Base-by-base conservation (phyloP, 2,113 vertebrate genomes). In the Rhinopithecus roxellana region DNA sequence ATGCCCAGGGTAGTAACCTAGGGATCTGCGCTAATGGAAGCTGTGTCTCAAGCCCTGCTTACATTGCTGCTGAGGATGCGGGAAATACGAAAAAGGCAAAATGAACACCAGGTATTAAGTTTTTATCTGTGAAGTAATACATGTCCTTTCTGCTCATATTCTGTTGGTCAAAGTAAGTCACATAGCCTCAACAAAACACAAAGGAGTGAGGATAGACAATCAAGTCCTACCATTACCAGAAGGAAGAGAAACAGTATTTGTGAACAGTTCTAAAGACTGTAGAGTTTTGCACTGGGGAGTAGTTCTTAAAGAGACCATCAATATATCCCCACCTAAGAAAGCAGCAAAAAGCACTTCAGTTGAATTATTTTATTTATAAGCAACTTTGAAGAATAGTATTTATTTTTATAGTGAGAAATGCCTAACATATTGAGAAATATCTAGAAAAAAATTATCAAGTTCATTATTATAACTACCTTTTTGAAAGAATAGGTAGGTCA, bases 321-420 rank as follows among this genome's bases (percentile, higher is more conserved):
- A 6, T 38, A 22, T 52, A 86, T 48, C 5, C 4, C 32, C 10
- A 80, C 6, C 48, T 84, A n/a, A 92, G 45, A 52, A 67, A 50
- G 55, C 9, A 85, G 27, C 30, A 70, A 78, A 38, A 67, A 32
- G 0, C 13, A 27, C 10, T 17, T 96, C 40, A 95, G 16, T 20
- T 74, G 30, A 78, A 91, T 80, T 75, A 11, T 78, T 94, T 92
- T 85, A 25, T 92, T 92, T 48, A 69, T 6, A 87, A 48, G n/a
- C 4, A 90, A 61, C 5, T 88, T 67, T 52, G 72, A 45, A 82
- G 23, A 94, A 75, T 89, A 77, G 74, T 61, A 80, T 97, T 93
- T 69, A 90, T 70, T 93, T 97, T 97, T 83, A 86, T 38, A 64
- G 8, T 96, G 52, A 88, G 16, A 95, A 89, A 90, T 94, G 22